Conservation (phyloP, 2,797 vertebrate genomes). For the Sebastes vulpes region DNA sequence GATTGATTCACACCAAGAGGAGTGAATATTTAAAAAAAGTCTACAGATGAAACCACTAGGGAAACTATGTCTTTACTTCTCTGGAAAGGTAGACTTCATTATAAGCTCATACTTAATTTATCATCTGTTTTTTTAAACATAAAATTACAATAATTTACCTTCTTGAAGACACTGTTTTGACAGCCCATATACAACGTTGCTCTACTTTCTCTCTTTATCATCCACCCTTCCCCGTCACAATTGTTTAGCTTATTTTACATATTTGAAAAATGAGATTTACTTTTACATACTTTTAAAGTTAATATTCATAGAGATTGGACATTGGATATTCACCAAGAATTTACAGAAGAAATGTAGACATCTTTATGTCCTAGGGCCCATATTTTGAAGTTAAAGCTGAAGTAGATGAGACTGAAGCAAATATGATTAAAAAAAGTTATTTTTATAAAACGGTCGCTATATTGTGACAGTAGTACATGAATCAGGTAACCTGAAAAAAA, state of each 20-base stretch:
- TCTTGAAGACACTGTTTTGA: not conserved
- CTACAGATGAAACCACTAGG: not conserved
- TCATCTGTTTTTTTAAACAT: not conserved
- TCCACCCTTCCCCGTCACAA: not conserved
- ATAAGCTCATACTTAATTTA: not conserved
- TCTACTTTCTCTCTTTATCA: not conserved
- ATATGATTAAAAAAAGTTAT: too few relatives aligned
- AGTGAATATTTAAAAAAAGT: not conserved
- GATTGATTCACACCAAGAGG: slow-evolving; percentile 37
- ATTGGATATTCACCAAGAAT: not conserved
- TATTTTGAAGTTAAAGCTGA: not conserved
- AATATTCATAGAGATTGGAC: not conserved
- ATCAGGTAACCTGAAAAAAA: too few relatives aligned
- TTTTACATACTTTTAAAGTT: not conserved
- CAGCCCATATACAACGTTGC: not conserved
- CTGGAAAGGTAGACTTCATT: not conserved
- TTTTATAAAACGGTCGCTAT: too few relatives aligned
- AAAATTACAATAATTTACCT: not conserved
- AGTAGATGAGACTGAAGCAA: too few relatives aligned
- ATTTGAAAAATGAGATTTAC: not conserved
- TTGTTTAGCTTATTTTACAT: not conserved
- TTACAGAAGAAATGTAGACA: not conserved
- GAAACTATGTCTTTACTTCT: not conserved
- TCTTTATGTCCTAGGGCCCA: not conserved
- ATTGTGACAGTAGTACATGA: too few relatives aligned